Evolutionary conservation across 2,113 vertebrate genomes (phyloP).

Genomic region (Nerophis ophidion): DNA sequence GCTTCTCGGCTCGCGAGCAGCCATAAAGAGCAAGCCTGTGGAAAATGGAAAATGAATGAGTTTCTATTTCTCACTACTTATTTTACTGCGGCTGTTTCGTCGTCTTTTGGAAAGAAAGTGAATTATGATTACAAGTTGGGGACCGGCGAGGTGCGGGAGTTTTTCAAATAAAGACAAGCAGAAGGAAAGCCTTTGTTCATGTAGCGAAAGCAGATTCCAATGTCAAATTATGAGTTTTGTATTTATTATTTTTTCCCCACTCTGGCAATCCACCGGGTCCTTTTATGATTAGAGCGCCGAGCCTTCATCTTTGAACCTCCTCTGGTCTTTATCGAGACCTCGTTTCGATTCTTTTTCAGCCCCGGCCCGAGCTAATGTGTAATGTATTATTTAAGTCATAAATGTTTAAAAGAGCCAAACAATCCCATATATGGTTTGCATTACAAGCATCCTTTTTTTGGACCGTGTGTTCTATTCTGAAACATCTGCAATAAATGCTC

Average conservation of each 20-base stretch:
- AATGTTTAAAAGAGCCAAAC: conserved; percentile 71
- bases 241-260: conserved; percentile 22
- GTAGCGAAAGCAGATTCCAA: conserved; percentile 58
- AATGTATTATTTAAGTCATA: conserved; percentile 77
- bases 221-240: conserved; percentile 65
- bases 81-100: conserved; percentile 56
- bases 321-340: conserved; percentile 65
- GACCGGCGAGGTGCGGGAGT: conserved; percentile 47
- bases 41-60: conserved; percentile 75
- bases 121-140: conserved; percentile 68
- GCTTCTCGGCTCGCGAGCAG: conserved; percentile 73
- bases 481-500: conserved; percentile 50
- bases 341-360: conserved; percentile 68
- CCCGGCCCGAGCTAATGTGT: conserved; percentile 59
- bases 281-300: conserved; percentile 68
- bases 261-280: conserved; percentile 61
- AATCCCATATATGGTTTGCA: conserved; percentile 55
- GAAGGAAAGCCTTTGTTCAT: conserved; percentile 68
- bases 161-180: conserved; percentile 64
- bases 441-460: conserved; percentile 61
- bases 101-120: conserved; percentile 64
- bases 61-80: conserved; percentile 53
- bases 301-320: conserved; percentile 64
- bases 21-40: conserved; percentile 73
- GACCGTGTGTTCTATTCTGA: conserved; percentile 44